phyloP scores from a whole-genome alignment of 2,888 invertebrate genomes.

The Brassicogethes aeneus region DNA sequence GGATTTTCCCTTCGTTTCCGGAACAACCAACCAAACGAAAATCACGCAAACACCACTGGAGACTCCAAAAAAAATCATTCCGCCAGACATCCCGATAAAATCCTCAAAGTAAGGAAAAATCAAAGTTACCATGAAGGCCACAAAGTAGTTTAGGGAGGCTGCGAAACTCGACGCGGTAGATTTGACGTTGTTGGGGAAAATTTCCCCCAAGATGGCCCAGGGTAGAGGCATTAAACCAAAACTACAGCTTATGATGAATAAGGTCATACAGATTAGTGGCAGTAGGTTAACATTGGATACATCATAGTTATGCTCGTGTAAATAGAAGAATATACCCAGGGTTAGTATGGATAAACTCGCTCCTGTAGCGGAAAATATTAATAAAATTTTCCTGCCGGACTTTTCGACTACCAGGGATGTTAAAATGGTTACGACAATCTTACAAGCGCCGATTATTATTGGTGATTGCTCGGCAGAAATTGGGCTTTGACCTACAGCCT shows the following conservation, averaged over 20 bases:
- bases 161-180: slow-evolving; percentile 44
- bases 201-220: slow-evolving; percentile 75
- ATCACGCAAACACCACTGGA: not conserved
- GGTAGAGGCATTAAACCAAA: slow-evolving; percentile 63
- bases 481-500: slow-evolving; percentile 32
- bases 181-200: slow-evolving; percentile 70
- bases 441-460: slow-evolving; percentile 68
- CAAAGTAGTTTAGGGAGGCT: slow-evolving; percentile 11
- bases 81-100: not conserved
- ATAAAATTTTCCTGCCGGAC: slow-evolving; percentile 61
- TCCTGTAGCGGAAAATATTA: slow-evolving; percentile 58
- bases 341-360: slow-evolving; percentile 46
- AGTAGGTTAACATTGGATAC: slow-evolving; percentile 49
- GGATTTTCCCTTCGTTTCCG: slow-evolving; percentile 1
- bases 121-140: slow-evolving; percentile 11
- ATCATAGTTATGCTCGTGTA: slow-evolving; percentile 12
- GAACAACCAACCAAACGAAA: not conserved
- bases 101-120: not conserved
- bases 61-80: not conserved
- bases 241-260: slow-evolving; percentile 66
- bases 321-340: slow-evolving; percentile 22
- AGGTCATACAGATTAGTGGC: slow-evolving; percentile 58
- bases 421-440: slow-evolving; percentile 57
- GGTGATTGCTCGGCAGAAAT: slow-evolving; percentile 53
- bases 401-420: slow-evolving; percentile 68